Evolutionary conservation across 2,888 invertebrate genomes (phyloP).

Genomic region (Nineta flava): DNA sequence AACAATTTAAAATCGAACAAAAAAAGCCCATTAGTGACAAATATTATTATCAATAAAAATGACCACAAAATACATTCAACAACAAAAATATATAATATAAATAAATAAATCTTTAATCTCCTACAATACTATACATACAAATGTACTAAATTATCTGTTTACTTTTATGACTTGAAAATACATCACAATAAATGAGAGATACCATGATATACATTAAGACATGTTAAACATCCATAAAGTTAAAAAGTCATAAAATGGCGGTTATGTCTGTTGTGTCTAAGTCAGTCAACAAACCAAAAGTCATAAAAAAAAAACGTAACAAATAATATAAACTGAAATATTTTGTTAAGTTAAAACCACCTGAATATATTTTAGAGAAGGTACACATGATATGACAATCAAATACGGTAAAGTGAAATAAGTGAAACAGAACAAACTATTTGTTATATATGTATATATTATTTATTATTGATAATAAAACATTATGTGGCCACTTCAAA

Average conservation of each 20-base stretch:
- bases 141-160: no score
- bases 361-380: background rate
- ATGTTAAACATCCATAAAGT: background rate
- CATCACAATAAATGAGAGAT: no score
- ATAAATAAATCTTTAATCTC: no score
- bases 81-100: no score
- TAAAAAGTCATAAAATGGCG: background rate
- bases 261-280: background rate
- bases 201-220: no score
- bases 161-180: no score
- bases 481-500: slow-evolving; percentile 1
- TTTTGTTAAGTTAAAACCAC: background rate
- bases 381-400: background rate
- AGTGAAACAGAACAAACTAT: background rate
- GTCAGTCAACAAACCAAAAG: background rate
- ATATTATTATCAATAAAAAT: no score
- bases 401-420: background rate
- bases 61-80: no score
- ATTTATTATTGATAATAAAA: background rate
- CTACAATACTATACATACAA: no score
- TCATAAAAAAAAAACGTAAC: background rate
- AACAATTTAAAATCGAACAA: no score
- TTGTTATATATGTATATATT: background rate
- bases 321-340: background rate
- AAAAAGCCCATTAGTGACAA: no score